These are phyloP conservation scores for Torymus auratus DNA, from an alignment of 2,888 invertebrate genomes.

Conservation along the genomic window DNA sequence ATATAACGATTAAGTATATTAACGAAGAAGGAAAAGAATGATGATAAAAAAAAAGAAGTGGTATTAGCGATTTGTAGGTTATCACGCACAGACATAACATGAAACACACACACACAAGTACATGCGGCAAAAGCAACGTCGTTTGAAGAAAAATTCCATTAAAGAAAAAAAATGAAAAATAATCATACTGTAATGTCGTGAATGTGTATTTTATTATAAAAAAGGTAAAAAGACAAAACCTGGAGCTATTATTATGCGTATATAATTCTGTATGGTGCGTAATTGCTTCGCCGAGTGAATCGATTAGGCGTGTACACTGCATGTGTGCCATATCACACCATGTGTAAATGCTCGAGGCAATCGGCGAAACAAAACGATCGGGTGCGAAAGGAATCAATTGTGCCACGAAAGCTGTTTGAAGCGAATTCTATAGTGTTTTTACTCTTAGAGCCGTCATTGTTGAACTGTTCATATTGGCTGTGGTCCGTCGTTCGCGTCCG, in stretches of 20 bases:
- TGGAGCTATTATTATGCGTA: conserved; percentile 49
- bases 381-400: conserved; percentile 58
- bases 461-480: conserved; percentile 51
- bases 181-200: conserved; percentile 69
- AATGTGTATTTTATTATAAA: conserved; percentile 74
- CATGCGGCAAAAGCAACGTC: conserved; percentile 60
- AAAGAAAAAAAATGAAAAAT: conserved; percentile 59
- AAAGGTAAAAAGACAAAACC: conserved; percentile 53
- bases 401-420: conserved; percentile 63
- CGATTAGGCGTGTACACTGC: conserved; percentile 34
- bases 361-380: conserved; percentile 24
- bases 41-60: conserved; percentile 54
- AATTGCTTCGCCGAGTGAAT: conserved; percentile 41
- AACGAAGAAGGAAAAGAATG: conserved; percentile 7
- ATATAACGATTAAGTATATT: conserved; percentile 52
- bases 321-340: no score
- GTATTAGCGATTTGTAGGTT: conserved; percentile 63
- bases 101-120: conserved; percentile 55
- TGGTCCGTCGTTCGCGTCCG: conserved; percentile 45
- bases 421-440: conserved; percentile 54
- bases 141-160: conserved; percentile 62
- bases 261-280: conserved; percentile 42
- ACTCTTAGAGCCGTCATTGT: conserved; percentile 54
- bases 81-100: conserved; percentile 64
- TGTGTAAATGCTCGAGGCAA: conserved; percentile 10